A percentile compares a stretch with the other conserved stretches of the same genome.
Conservation (phyloP, 1,140 invertebrate genomes). For the Achatina immaculata region DNA sequence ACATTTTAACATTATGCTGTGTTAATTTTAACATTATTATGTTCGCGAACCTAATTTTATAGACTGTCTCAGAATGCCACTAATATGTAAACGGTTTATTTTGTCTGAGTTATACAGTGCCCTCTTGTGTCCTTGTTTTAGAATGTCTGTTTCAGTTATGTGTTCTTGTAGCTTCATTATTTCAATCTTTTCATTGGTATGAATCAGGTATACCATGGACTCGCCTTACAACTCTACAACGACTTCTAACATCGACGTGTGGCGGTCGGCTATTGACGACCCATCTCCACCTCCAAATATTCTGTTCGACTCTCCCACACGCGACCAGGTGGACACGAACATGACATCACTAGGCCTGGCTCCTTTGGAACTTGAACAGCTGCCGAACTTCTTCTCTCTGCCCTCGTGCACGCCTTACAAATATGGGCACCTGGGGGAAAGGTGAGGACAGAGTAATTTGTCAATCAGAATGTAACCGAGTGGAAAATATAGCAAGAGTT, state of each 20-base stretch:
- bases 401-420: conserved; percentile 28
- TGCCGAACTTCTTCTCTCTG: conserved; percentile 29
- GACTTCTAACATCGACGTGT: conserved; percentile 21
- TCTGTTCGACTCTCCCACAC: conserved; percentile 9
- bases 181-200: no score
- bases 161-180: no score
- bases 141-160: no score
- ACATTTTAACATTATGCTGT: no score
- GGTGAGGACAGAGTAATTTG: conserved; percentile 14
- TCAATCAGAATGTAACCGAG: neutral
- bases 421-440: conserved; percentile 22
- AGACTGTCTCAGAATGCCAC: no score
- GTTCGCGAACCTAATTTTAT: no score
- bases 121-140: no score
- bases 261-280: conserved; percentile 13
- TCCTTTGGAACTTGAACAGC: conserved; percentile 18
- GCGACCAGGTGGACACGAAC: conserved; percentile 13
- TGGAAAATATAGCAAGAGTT: no score
- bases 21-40: no score
- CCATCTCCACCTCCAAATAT: conserved; percentile 19
- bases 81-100: no score
- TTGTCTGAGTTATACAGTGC: no score
- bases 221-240: conserved; percentile 12
- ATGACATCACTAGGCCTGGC: conserved; percentile 18
- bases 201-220: conserved; percentile 10